phyloP scores from a whole-genome alignment of 1,140 invertebrate genomes.

The Neoseiulus cucumeris region DNA sequence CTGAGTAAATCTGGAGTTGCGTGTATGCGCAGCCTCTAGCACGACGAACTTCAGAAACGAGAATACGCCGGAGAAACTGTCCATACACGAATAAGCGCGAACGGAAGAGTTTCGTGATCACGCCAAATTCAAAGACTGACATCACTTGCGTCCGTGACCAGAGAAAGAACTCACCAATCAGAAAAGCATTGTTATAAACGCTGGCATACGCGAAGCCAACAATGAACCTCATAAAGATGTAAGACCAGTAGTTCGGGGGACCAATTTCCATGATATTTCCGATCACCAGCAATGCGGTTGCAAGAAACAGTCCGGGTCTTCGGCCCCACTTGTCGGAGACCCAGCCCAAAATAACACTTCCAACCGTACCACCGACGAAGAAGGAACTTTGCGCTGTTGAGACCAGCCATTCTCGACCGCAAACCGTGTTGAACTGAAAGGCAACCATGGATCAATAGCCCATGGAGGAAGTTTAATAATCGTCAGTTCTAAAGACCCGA shows the following conservation, averaged over 20 bases:
- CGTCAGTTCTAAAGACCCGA: too few relatives aligned
- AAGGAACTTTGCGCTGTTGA: conserved; percentile 42
- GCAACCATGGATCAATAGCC: conserved; percentile 4
- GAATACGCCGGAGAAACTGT: too few relatives aligned
- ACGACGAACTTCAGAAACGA: too few relatives aligned
- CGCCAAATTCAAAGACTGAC: too few relatives aligned
- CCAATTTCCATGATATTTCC: not conserved
- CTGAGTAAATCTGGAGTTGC: too few relatives aligned
- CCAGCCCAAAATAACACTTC: conserved; percentile 46
- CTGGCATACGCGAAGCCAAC: conserved; percentile 22
- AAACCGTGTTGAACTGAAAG: conserved; percentile 41
- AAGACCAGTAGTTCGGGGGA: conserved; percentile 20
- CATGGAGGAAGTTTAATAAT: not conserved
- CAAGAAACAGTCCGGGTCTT: not conserved
- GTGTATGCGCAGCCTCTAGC: too few relatives aligned
- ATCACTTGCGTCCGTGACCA: too few relatives aligned
- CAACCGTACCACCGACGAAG: conserved; percentile 44
- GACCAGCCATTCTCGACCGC: conserved; percentile 40
- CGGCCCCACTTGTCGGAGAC: conserved; percentile 34
- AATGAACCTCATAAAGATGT: conserved; percentile 19
- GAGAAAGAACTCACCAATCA: conserved; percentile 39
- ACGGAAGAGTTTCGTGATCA: too few relatives aligned
- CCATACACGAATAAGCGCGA: too few relatives aligned
- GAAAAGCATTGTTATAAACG: conserved; percentile 58
- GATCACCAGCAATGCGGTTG: not conserved